phyloP scores from a whole-genome alignment of 2,888 invertebrate species.

The Napeogenes sylphis region DNA sequence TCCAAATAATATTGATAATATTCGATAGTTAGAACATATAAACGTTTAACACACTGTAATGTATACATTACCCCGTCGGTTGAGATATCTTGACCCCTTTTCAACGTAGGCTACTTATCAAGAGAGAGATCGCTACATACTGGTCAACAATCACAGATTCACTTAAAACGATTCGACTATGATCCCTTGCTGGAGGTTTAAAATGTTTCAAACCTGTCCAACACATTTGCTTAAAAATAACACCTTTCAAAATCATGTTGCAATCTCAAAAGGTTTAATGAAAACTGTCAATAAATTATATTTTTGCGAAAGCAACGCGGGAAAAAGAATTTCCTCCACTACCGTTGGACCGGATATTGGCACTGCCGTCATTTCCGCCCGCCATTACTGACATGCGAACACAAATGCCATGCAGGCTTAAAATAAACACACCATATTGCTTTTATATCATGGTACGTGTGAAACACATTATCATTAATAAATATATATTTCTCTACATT shows the following conservation, averaged over 20 bases:
- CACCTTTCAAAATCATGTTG: conserved; percentile 9
- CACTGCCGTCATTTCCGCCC: conserved; percentile 60
- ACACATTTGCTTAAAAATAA: background rate
- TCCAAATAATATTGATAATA: too few species aligned
- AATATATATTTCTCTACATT: background rate
- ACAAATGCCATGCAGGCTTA: conserved; percentile 24
- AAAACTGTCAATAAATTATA: conserved; percentile 32
- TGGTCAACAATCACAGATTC: too few species aligned
- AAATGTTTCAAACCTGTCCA: background rate
- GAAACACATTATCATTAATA: background rate
- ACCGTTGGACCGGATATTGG: conserved; percentile 58
- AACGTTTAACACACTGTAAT: too few species aligned
- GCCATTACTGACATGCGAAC: conserved; percentile 44
- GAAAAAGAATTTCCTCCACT: conserved; percentile 31
- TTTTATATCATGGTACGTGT: conserved; percentile 7
- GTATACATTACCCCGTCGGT: too few species aligned
- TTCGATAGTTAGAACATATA: too few species aligned
- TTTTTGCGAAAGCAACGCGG: conserved; percentile 26
- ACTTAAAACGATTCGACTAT: too few species aligned
- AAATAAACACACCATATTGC: conserved; percentile 15
- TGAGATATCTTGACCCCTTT: too few species aligned
- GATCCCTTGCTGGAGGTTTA: too few species aligned
- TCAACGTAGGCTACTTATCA: too few species aligned
- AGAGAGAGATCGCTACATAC: too few species aligned
- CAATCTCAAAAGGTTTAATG: conserved; percentile 25